Evolutionary conservation across 2,797 vertebrate genomes (phyloP).

Genomic region (Leptodactylus fallax): DNA sequence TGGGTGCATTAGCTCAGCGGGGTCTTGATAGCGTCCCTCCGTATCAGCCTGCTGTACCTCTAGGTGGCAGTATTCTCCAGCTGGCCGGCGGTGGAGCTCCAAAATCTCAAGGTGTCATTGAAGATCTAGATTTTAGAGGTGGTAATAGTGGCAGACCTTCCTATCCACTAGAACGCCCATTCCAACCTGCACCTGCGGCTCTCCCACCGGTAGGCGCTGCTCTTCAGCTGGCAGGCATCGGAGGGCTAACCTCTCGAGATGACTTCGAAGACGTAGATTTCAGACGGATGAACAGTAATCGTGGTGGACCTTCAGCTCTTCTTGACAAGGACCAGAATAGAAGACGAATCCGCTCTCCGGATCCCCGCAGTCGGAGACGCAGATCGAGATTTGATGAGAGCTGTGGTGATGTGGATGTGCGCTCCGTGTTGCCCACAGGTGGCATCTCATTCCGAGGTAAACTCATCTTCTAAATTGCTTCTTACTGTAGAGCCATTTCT

Average conservation of each 20-base stretch:
- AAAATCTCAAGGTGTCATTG: too few species aligned
- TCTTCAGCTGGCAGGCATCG: neutral
- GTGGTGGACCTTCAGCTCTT: too few species aligned
- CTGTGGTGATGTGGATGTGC: neutral
- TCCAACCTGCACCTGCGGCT: neutral
- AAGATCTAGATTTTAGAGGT: neutral
- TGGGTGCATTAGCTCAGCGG: neutral
- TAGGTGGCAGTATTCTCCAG: too few species aligned
- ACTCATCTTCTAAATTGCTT: neutral
- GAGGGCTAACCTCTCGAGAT: too few species aligned
- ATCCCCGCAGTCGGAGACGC: neutral
- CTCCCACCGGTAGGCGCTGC: neutral
- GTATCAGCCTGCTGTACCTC: neutral
- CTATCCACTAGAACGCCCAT: neutral
- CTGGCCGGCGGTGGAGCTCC: too few species aligned
- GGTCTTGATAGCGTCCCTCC: too few species aligned
- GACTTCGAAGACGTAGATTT: neutral
- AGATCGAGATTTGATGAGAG: too few species aligned
- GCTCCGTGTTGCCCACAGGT: neutral
- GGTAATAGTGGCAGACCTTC: neutral
- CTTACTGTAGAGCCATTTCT: neutral
- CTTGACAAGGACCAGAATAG: neutral
- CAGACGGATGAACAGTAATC: neutral
- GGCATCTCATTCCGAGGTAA: slow-evolving; percentile 17
- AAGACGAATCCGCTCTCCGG: neutral